These are phyloP conservation scores for Drosophila flavopinicola DNA, from an alignment of 2,888 invertebrate species.

Conservation along the genomic window DNA sequence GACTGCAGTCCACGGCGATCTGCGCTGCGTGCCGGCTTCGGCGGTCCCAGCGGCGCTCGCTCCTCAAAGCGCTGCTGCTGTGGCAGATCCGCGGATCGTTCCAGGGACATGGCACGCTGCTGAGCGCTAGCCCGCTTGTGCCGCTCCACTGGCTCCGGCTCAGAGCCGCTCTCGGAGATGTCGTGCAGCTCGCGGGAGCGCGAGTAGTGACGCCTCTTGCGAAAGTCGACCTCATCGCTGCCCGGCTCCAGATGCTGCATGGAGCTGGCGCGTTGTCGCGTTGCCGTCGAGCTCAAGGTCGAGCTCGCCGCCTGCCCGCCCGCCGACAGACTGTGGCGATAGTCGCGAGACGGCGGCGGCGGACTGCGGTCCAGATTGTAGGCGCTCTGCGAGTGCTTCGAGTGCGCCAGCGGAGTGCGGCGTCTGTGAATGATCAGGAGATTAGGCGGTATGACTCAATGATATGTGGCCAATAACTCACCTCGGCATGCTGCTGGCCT, in stretches of 20 bases:
- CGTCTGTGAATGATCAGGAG: conserved; percentile 54
- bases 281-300: not conserved
- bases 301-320: conserved; percentile 33
- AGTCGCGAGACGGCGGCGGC: conserved; percentile 72
- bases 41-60: conserved; percentile 76
- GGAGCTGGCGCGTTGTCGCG: conserved; percentile 81
- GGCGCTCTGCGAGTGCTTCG: conserved; percentile 84
- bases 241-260: conserved; percentile 83
- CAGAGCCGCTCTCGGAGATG: conserved; percentile 84
- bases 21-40: conserved; percentile 84
- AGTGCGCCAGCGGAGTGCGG: conserved; percentile 69
- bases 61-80: conserved; percentile 79
- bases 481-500: conserved; percentile 80
- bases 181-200: conserved; percentile 85
- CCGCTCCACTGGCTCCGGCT: conserved; percentile 81
- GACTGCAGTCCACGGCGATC: conserved; percentile 70
- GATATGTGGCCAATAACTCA: conserved; percentile 35
- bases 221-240: conserved; percentile 82
- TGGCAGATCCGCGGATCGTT: conserved; percentile 52
- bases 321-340: conserved; percentile 67
- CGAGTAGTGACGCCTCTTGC: conserved; percentile 83
- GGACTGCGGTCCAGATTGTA: conserved; percentile 82
- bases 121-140: conserved; percentile 67
- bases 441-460: too few relatives aligned
- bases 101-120: conserved; percentile 70